Percentiles rank a stretch among this genome's conserved stretches.
These are phyloP conservation scores for Ophion ellenae DNA, from an alignment of 2,888 invertebrate genomes.

Conservation along the genomic window DNA sequence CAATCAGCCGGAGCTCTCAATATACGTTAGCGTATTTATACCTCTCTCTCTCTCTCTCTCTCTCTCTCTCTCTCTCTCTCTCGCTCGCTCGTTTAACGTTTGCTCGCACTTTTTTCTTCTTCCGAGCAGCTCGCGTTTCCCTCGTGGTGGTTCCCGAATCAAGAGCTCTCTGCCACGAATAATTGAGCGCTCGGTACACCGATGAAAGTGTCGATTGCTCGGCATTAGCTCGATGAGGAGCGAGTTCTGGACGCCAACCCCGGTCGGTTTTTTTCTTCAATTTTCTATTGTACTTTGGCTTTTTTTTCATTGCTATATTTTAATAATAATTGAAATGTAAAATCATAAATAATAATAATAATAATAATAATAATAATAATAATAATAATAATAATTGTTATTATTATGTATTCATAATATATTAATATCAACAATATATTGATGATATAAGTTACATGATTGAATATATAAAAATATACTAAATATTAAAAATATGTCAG, in stretches of 20 bases:
- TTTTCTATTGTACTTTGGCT: neutral
- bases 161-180: constrained; percentile 61
- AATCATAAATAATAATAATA: no score
- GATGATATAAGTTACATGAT: no score
- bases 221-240: constrained; percentile 52
- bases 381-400: no score
- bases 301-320: no score
- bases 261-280: constrained; percentile 1
- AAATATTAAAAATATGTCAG: neutral
- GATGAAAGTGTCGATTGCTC: constrained; percentile 57
- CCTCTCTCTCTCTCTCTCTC: neutral
- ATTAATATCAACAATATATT: no score
- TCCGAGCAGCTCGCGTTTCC: constrained; percentile 18
- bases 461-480: no score
- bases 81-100: neutral
- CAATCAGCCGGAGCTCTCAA: constrained; percentile 45
- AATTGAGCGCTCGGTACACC: constrained; percentile 54
- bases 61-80: neutral
- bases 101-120: constrained; percentile 8
- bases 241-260: constrained; percentile 2
- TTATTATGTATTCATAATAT: no score
- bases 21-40: constrained; percentile 19
- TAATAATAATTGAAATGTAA: no score
- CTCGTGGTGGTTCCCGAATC: constrained; percentile 44
- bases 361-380: no score